Conservation (phyloP, 2,113 vertebrate species). For the Hydropotes inermis region DNA sequence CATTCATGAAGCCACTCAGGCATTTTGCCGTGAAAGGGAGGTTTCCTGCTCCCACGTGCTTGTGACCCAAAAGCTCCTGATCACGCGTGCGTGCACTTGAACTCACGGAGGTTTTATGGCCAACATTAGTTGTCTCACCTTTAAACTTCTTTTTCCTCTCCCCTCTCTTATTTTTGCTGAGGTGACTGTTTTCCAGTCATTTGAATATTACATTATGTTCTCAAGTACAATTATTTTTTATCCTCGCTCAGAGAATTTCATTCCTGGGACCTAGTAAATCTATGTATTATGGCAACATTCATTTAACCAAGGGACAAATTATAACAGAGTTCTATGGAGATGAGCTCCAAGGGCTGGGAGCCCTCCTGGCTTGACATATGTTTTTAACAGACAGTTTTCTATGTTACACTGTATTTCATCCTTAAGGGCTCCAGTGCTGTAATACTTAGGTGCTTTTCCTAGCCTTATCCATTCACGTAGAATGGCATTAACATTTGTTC, state of each 20-base stretch:
- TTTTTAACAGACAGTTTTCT: constrained; percentile 34
- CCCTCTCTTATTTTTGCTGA: constrained; percentile 55
- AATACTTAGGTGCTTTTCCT: background rate
- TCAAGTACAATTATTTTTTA: constrained; percentile 50
- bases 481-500: constrained; percentile 48
- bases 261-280: constrained; percentile 61
- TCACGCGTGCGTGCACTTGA: background rate
- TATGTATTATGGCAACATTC: constrained; percentile 39
- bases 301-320: constrained; percentile 53
- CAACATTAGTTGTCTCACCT: background rate
- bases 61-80: background rate
- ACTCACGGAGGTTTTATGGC: background rate
- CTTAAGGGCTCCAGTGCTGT: background rate
- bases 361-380: constrained; percentile 20
- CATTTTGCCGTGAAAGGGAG: background rate
- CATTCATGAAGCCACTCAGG: background rate
- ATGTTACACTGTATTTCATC: constrained; percentile 37
- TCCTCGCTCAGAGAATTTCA: constrained; percentile 56
- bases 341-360: background rate
- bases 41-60: background rate
- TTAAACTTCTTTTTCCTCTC: background rate
- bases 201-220: constrained; percentile 47
- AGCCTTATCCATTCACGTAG: background rate
- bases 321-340: constrained; percentile 39
- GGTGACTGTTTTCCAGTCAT: constrained; percentile 47